A percentile compares a stretch with the other conserved stretches of the same genome.
These are phyloP conservation scores for Platichthys flesus DNA, from an alignment of 2,113 vertebrate genomes.

Conservation along the genomic window DNA sequence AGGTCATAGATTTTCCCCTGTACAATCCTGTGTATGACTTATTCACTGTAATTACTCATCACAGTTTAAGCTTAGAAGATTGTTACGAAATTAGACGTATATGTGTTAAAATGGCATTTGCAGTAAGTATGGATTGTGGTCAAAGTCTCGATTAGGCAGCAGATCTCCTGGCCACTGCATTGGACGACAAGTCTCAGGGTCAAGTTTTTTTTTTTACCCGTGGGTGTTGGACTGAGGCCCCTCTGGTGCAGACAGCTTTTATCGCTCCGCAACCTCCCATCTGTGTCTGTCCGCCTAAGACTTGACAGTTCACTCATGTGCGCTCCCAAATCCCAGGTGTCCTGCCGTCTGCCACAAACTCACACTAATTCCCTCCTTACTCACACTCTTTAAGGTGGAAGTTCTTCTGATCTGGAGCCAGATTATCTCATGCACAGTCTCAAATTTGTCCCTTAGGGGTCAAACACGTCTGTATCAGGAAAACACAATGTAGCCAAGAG, in stretches of 20 bases:
- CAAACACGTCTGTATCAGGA: constrained; percentile 19
- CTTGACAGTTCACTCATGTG: constrained; percentile 66
- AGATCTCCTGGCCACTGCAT: constrained; percentile 23
- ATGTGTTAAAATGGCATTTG: constrained; percentile 9
- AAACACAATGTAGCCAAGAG: constrained; percentile 35
- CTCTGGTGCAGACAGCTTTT: constrained; percentile 59
- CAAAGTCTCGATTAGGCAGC: neutral
- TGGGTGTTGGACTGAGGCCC: constrained; percentile 40
- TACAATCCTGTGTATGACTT: constrained; percentile 17
- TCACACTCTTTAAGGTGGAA: constrained; percentile 58
- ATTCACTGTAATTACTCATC: constrained; percentile 28
- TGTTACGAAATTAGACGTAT: neutral
- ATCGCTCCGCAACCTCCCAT: constrained; percentile 62
- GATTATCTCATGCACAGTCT: constrained; percentile 46
- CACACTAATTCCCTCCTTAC: constrained; percentile 15
- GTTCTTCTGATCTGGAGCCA: constrained; percentile 31
- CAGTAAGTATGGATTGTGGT: neutral
- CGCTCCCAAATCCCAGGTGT: constrained; percentile 62
- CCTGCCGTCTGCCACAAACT: constrained; percentile 48
- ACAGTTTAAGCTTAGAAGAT: constrained; percentile 4
- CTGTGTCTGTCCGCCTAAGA: constrained; percentile 60
- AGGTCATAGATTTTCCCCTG: constrained; percentile 28
- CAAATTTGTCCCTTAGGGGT: constrained; percentile 31
- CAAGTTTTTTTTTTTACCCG: constrained; percentile 39
- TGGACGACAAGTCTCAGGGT: constrained; percentile 47